phyloP scores from a whole-genome alignment of 2,113 vertebrate genomes.

The Azemiops feae region DNA sequence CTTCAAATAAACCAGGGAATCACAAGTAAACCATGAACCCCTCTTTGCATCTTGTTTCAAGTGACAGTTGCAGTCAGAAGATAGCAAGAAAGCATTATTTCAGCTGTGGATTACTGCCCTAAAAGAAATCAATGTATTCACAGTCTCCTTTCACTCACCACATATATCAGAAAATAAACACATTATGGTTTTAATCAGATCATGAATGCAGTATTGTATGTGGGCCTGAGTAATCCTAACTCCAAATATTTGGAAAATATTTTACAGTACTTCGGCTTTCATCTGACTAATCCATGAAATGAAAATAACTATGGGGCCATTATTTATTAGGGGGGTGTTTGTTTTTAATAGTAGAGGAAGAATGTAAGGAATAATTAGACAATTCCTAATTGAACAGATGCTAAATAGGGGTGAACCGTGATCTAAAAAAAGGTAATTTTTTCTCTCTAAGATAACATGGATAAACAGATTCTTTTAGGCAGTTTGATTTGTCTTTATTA shows the following conservation, averaged over 20 bases:
- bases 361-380: constrained; percentile 35
- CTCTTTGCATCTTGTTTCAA: neutral
- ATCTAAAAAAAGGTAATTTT: neutral
- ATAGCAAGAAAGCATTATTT: neutral
- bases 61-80: neutral
- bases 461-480: neutral
- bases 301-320: constrained; percentile 30
- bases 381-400: constrained; percentile 31
- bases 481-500: constrained; percentile 7
- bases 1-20: neutral
- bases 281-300: constrained; percentile 50
- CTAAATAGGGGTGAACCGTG: constrained; percentile 29
- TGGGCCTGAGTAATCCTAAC: constrained; percentile 22
- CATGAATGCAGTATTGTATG: neutral
- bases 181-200: neutral
- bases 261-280: constrained; percentile 24
- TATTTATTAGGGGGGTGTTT: constrained; percentile 39
- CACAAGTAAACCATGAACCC: neutral
- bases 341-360: constrained; percentile 34
- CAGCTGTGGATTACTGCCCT: neutral
- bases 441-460: neutral
- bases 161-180: neutral
- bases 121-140: neutral
- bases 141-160: neutral
- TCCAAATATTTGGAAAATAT: neutral